Conservation (phyloP, 2,888 invertebrate genomes). For the Pegoplata infirma region DNA sequence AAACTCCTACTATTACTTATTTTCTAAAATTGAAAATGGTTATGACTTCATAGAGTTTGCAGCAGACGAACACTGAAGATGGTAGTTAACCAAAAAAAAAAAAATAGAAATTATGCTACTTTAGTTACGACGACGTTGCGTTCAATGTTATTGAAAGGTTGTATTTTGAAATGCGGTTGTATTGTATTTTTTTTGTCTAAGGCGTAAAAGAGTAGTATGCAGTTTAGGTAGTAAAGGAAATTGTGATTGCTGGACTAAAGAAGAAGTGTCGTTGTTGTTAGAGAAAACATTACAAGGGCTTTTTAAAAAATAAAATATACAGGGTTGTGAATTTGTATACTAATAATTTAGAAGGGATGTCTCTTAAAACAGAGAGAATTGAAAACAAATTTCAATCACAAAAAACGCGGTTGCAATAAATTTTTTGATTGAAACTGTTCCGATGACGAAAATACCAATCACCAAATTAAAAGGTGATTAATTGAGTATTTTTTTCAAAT, state of each 20-base stretch:
- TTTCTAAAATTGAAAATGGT: not conserved
- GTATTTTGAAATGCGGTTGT: conserved; percentile 61
- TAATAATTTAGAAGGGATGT: not conserved
- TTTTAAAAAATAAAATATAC: conserved; percentile 9
- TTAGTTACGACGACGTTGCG: conserved; percentile 11
- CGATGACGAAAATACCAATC: too few species aligned
- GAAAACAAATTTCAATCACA: too few species aligned
- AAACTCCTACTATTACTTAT: not conserved
- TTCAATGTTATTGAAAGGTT: conserved; percentile 62
- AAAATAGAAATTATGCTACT: conserved; percentile 5
- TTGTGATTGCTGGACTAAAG: conserved; percentile 54
- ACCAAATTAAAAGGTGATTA: too few species aligned
- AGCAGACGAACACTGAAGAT: conserved; percentile 2
- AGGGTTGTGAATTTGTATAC: conserved; percentile 23
- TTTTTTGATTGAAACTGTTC: too few species aligned
- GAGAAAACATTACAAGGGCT: conserved; percentile 5
- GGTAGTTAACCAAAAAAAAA: too few species aligned
- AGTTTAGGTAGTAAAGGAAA: conserved; percentile 45
- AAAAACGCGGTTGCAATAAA: too few species aligned
- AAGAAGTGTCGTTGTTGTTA: conserved; percentile 16
- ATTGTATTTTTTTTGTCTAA: not conserved
- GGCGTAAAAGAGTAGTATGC: not conserved
- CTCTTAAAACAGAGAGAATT: too few species aligned
- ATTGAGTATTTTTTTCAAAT: too few species aligned
- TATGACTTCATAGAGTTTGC: conserved; percentile 1